Evolutionary conservation across 2,797 vertebrate species (phyloP).

Genomic region (Sebastes melanostomus): DNA sequence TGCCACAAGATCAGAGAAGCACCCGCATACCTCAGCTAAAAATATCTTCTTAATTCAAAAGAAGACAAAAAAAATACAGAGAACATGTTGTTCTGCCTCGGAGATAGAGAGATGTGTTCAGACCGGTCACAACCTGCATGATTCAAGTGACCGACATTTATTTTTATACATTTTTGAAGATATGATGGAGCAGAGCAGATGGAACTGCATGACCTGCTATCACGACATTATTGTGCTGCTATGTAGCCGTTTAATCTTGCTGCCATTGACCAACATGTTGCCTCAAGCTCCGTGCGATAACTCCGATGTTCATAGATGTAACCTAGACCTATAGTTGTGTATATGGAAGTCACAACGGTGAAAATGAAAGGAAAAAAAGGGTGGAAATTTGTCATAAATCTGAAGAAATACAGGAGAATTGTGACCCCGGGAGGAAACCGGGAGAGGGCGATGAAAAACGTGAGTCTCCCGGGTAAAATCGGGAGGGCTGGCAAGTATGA

Average conservation of each 20-base stretch:
- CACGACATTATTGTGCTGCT: neutral
- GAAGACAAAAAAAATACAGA: no score
- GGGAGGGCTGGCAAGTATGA: no score
- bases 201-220: neutral
- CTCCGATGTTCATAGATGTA: neutral
- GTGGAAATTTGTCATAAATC: no score
- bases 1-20: neutral
- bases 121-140: neutral
- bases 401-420: no score
- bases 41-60: no score
- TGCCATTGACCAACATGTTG: neutral
- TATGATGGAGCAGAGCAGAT: neutral
- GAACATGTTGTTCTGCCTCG: neutral
- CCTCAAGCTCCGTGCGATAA: neutral
- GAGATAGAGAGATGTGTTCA: neutral
- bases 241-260: neutral
- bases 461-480: rapidly evolving
- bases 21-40: neutral
- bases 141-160: neutral
- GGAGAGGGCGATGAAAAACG: no score
- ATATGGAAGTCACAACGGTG: no score
- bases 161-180: neutral
- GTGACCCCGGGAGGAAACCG: no score
- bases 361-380: neutral
- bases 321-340: neutral